phyloP scores from a whole-genome alignment of 2,888 invertebrate genomes.

The Ctenicera cuprea region DNA sequence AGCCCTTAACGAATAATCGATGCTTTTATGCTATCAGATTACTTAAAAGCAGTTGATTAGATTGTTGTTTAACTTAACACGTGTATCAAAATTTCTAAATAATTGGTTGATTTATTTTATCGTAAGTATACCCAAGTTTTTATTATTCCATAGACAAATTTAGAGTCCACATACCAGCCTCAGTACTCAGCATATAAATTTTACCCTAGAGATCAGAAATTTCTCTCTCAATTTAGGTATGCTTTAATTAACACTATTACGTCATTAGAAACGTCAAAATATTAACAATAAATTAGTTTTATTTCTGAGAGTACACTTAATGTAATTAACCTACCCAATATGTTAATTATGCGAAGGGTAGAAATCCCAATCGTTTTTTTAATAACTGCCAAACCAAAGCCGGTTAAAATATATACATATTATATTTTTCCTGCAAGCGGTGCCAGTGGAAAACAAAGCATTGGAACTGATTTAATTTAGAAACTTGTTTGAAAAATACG shows the following conservation, averaged over 20 bases:
- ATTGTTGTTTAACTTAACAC: not conserved
- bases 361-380: not conserved
- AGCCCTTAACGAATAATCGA: not conserved
- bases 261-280: no score
- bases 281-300: no score
- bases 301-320: not conserved
- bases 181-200: no score
- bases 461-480: constrained; percentile 9
- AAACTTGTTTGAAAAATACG: not conserved
- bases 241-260: no score
- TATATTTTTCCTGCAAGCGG: no score
- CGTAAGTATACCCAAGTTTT: no score
- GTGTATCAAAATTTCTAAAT: not conserved
- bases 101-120: no score
- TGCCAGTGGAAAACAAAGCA: not conserved
- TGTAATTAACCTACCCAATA: not conserved
- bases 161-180: no score
- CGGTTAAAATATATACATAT: no score
- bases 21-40: not conserved
- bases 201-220: no score
- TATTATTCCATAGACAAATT: no score
- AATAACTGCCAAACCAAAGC: not conserved
- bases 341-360: not conserved
- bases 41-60: not conserved
- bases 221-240: no score